Base-by-base conservation (phyloP, 2,797 vertebrate species). In the Crenichthys baileyi region DNA sequence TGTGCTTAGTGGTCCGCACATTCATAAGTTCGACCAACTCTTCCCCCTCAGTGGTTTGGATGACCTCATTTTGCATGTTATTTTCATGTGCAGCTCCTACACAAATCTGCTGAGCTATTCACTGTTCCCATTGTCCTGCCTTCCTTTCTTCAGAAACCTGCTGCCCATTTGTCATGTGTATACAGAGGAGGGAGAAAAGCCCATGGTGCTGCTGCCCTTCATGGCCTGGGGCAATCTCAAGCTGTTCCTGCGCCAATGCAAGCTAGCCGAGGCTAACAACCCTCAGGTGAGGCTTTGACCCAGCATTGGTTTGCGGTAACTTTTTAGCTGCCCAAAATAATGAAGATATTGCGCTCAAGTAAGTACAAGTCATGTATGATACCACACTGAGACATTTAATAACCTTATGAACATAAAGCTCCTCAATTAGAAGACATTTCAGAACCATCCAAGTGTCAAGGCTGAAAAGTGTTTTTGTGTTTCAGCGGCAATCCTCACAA, bases 221-320 rank as follows among this genome's bases (percentile, higher is more conserved):
- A 97, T 99, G 97, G 98, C 97, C 61, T 99, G 98, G 98, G 98
- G 98, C 24, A 99, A 99, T 90, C 97, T 99, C 65, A 99, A 99
- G 85, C 96, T 99, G 56, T 99, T 99, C 92, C 94, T 99, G 90
- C 95, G 98, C 71, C 98, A 99, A 87, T 99, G 98, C 96, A 99
- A 99, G 93, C 91, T 99, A 88, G 98, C 98, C 1, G 98, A 99
- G 91, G 98, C 98, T 65, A 99, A 99, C 95, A 99, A 99, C 88
- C 98, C 98, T 79, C 98, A 99, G 98, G 98, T 99, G 83, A 95
- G 91, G 44, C 46, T 77, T 44, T 24, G 73, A 13, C 72, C 63
- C 50, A 0, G 29, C 20, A 4, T 58, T 51, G 12, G 36, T 53
- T 46, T 22, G 44, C 76, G n/a, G 22, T 4, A 50, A 41, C 53